Evolutionary conservation across 2,113 vertebrate species (phyloP).

Genomic region (Picathartes gymnocephalus): DNA sequence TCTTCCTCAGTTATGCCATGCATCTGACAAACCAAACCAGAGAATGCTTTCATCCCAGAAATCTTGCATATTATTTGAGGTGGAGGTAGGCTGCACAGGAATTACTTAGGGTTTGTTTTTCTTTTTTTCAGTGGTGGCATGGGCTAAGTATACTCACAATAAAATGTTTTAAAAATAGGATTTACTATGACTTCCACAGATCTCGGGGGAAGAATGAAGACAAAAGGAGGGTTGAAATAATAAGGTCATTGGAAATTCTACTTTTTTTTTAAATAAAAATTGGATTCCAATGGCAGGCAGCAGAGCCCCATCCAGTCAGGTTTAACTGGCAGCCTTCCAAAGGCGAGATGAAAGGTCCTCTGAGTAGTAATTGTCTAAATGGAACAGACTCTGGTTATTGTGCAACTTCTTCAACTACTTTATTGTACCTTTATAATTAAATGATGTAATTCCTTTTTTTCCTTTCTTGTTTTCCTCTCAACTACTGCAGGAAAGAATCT

Average conservation of each 20-base stretch:
- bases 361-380: constrained; percentile 32
- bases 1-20: background rate
- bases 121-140: background rate
- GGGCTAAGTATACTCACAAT: background rate
- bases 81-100: background rate
- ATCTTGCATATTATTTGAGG: background rate
- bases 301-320: background rate
- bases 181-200: background rate
- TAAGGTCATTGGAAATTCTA: background rate
- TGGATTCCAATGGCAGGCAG: background rate
- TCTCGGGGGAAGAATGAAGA: background rate
- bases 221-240: background rate
- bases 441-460: constrained; percentile 3
- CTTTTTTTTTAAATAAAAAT: background rate
- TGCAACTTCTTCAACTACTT: constrained; percentile 30
- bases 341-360: background rate
- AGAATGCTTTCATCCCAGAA: constrained; percentile 17
- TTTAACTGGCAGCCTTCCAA: constrained; percentile 54
- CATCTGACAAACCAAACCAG: constrained; percentile 2
- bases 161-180: background rate
- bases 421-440: constrained; percentile 53
- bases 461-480: background rate
- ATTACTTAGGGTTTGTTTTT: background rate
- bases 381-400: constrained; percentile 20
- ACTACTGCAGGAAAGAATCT: background rate